A percentile compares a stretch with the other conserved stretches of the same genome.
Conservation (phyloP, 2,888 invertebrate species). For the Aphidoletes aphidimyza region DNA sequence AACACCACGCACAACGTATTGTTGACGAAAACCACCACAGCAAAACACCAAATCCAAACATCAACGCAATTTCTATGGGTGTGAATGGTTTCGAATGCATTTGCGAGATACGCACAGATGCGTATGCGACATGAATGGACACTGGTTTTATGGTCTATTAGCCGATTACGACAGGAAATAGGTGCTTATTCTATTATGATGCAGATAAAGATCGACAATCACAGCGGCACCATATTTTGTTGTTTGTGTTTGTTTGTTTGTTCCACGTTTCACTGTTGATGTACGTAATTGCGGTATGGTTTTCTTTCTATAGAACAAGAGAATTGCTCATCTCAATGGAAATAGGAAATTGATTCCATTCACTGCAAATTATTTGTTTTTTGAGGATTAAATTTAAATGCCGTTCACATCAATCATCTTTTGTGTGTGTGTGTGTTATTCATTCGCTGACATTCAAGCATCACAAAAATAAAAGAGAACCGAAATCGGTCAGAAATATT, state of each 20-base stretch:
- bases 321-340: not conserved
- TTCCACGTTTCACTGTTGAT: too few species aligned
- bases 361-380: constrained; percentile 16
- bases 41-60: not conserved
- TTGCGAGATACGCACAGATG: not conserved
- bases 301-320: not conserved
- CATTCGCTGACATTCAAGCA: too few species aligned
- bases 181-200: constrained; percentile 43
- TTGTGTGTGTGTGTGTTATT: not conserved
- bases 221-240: not conserved
- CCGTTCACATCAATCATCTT: constrained; percentile 15
- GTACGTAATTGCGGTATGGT: not conserved
- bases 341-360: constrained; percentile 49
- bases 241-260: too few species aligned
- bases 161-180: constrained; percentile 12
- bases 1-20: too few species aligned
- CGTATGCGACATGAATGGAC: not conserved
- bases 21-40: too few species aligned
- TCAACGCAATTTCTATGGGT: not conserved
- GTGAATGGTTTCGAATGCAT: not conserved
- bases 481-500: not conserved
- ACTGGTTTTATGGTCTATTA: constrained; percentile 11
- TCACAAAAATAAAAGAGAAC: not conserved
- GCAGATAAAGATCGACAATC: constrained; percentile 42
- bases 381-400: constrained; percentile 3